Conservation (phyloP, 2,797 vertebrate species). For the Macrochelys suwanniensis region DNA sequence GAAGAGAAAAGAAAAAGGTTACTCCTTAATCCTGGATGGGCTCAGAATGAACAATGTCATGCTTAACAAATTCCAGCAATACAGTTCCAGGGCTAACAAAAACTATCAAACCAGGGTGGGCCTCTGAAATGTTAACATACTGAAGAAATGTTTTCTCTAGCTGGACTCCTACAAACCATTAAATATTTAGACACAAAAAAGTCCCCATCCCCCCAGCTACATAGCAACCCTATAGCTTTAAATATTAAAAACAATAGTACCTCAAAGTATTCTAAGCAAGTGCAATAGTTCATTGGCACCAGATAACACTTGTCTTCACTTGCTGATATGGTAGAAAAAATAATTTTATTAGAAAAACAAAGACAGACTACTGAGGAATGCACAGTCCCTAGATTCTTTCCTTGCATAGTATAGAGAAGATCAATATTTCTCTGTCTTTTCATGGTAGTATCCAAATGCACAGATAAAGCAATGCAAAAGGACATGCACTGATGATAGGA, state of each 20-base stretch:
- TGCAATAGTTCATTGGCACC: conserved; percentile 56
- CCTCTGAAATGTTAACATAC: conserved; percentile 32
- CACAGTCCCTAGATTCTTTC: conserved; percentile 26
- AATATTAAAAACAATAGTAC: conserved; percentile 71
- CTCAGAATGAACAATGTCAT: conserved; percentile 5
- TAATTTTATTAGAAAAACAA: conserved; percentile 46
- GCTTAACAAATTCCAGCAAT: not conserved
- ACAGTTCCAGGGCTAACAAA: conserved; percentile 41
- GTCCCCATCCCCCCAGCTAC: conserved; percentile 54
- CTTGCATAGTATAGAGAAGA: not conserved
- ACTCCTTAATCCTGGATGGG: not conserved
- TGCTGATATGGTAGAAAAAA: conserved; percentile 41
- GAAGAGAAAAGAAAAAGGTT: not conserved
- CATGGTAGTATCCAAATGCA: not conserved
- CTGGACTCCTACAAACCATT: conserved; percentile 54
- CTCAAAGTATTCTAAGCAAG: conserved; percentile 55
- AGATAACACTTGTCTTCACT: conserved; percentile 23
- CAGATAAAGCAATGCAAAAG: conserved; percentile 30
- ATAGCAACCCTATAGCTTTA: conserved; percentile 63
- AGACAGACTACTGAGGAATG: conserved; percentile 27
- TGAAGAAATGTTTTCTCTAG: conserved; percentile 53
- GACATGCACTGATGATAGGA: not conserved
- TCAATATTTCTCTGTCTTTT: conserved; percentile 55
- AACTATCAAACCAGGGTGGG: conserved; percentile 29
- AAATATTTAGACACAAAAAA: conserved; percentile 75